These are phyloP conservation scores for Spodoptera exigua DNA, from an alignment of 2,888 invertebrate species.

Conservation along the genomic window DNA sequence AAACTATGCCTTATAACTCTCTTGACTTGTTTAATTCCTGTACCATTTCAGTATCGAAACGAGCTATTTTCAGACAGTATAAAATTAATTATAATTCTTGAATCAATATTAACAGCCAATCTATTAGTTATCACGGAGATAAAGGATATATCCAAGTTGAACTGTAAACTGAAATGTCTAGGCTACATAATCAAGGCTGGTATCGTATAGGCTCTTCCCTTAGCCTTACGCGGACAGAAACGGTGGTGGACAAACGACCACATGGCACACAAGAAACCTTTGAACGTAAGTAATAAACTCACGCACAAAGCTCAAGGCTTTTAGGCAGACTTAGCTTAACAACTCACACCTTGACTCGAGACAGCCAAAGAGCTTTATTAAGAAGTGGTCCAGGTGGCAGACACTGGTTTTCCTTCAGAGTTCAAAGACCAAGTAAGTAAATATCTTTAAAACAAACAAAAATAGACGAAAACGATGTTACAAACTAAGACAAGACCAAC, in stretches of 20 bases:
- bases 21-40: too few relatives aligned
- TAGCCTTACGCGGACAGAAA: conserved; percentile 44
- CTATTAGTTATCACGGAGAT: too few relatives aligned
- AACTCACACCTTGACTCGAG: conserved; percentile 15
- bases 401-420: too few relatives aligned
- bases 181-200: conserved; percentile 14
- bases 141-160: too few relatives aligned
- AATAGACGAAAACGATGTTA: conserved; percentile 69
- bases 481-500: conserved; percentile 84
- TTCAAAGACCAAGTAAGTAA: conserved; percentile 6
- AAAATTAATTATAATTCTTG: too few relatives aligned
- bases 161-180: too few relatives aligned
- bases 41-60: too few relatives aligned
- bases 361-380: conserved; percentile 11
- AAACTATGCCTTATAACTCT: too few relatives aligned
- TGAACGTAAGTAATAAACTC: conserved; percentile 54
- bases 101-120: too few relatives aligned
- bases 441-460: conserved; percentile 57
- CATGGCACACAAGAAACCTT: conserved; percentile 51
- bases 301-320: conserved; percentile 49
- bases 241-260: conserved; percentile 27
- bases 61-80: too few relatives aligned
- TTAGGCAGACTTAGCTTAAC: conserved; percentile 24
- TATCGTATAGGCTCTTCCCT: conserved; percentile 37
- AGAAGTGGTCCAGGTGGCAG: neutral